phyloP scores from a whole-genome alignment of 2,113 vertebrate species.

The Eolophus roseicapilla region DNA sequence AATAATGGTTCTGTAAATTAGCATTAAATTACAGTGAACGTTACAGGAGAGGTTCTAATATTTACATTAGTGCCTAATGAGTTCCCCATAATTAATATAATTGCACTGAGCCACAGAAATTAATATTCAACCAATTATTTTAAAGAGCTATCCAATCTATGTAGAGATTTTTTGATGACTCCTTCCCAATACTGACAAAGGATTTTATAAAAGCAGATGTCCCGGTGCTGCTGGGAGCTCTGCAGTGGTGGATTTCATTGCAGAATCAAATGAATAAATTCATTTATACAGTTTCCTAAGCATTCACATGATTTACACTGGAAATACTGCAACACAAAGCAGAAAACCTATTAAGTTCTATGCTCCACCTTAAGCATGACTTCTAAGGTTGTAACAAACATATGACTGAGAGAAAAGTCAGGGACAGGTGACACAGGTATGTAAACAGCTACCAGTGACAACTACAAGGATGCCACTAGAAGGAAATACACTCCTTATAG shows the following conservation, averaged over 20 bases:
- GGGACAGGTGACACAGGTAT: neutral
- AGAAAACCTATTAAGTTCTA: neutral
- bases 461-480: neutral
- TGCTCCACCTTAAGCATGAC: neutral
- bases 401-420: neutral
- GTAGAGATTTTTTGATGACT: neutral
- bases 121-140: neutral
- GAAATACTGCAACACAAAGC: neutral
- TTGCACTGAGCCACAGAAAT: neutral
- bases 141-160: neutral
- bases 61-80: neutral
- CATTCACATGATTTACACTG: neutral
- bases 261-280: neutral
- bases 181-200: neutral
- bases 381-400: neutral
- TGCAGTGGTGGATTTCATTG: neutral
- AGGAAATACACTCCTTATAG: neutral
- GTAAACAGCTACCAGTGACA: neutral
- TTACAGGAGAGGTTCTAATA: neutral
- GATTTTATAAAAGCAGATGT: neutral
- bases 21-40: neutral
- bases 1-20: constrained; percentile 27
- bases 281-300: neutral
- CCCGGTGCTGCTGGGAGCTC: neutral
- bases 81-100: neutral